These are phyloP conservation scores for Syrrhaptes paradoxus DNA, from an alignment of 2,113 vertebrate genomes.

Conservation along the genomic window DNA sequence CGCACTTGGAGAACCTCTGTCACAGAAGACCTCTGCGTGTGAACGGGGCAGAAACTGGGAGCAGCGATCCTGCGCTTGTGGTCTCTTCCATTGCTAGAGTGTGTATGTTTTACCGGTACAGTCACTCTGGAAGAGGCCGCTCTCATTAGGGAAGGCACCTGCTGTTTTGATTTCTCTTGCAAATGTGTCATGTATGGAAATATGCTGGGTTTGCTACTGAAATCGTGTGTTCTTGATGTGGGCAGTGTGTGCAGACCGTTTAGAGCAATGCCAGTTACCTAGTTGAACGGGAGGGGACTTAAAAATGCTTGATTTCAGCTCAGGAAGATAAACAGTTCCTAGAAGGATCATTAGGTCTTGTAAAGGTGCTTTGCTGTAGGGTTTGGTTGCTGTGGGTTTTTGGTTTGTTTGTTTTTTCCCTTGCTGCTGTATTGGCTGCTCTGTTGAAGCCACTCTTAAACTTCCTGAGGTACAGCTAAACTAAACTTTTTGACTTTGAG, in stretches of 20 bases:
- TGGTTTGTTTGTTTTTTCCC: neutral
- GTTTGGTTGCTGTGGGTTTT: neutral
- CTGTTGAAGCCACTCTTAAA: neutral
- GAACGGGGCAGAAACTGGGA: neutral
- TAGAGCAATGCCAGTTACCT: too few relatives aligned
- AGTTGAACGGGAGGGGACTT: neutral
- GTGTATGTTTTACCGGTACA: neutral
- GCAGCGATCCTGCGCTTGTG: accelerated
- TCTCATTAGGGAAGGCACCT: neutral
- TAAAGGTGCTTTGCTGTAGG: neutral
- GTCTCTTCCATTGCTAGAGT: neutral
- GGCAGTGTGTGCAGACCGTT: accelerated
- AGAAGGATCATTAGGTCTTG: accelerated
- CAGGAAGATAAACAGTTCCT: neutral
- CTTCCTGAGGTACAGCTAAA: neutral
- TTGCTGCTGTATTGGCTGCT: neutral
- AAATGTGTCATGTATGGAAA: accelerated
- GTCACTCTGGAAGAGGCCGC: neutral
- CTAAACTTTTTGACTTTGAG: neutral
- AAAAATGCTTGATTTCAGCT: neutral
- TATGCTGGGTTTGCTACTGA: neutral
- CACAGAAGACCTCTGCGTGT: accelerated
- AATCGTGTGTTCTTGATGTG: accelerated
- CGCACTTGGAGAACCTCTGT: neutral
- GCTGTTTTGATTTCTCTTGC: neutral